phyloP scores from a whole-genome alignment of 2,113 vertebrate species.

The Erpornis zantholeuca region DNA sequence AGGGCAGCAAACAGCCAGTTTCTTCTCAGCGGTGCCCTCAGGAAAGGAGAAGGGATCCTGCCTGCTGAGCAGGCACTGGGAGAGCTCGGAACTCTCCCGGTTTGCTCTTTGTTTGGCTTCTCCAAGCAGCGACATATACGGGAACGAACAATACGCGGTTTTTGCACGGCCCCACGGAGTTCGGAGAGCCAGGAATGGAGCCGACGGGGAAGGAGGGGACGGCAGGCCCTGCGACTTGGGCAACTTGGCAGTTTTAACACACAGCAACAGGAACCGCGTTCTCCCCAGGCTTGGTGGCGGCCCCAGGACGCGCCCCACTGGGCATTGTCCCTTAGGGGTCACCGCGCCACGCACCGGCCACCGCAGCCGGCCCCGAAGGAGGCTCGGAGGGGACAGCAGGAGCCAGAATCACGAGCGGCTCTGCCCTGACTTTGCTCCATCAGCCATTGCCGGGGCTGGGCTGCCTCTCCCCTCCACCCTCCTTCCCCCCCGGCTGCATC shows the following conservation, averaged over 20 bases:
- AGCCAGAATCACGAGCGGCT: not conserved
- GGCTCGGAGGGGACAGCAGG: not conserved
- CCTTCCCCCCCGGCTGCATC: not conserved
- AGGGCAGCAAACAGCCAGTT: not conserved
- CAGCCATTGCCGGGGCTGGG: slow-evolving; percentile 1
- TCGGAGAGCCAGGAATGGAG: not conserved
- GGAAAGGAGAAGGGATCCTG: not conserved
- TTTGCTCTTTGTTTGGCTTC: slow-evolving; percentile 25
- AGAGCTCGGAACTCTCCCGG: not conserved
- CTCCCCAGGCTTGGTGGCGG: not conserved
- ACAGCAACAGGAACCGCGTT: not conserved
- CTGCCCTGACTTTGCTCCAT: not conserved
- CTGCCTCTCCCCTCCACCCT: not conserved
- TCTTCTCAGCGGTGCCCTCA: not conserved
- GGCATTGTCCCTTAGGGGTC: not conserved
- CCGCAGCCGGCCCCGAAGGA: not conserved
- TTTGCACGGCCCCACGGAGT: not conserved
- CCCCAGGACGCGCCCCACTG: not conserved
- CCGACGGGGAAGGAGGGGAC: not conserved
- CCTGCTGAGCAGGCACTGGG: not conserved
- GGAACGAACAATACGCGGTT: not conserved
- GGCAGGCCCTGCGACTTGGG: not conserved
- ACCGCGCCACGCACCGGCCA: not conserved
- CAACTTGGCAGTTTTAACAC: not conserved
- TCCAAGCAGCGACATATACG: not conserved